Conservation (phyloP, 2,113 vertebrate genomes). For the Cyprinodon brontotheroides region DNA sequence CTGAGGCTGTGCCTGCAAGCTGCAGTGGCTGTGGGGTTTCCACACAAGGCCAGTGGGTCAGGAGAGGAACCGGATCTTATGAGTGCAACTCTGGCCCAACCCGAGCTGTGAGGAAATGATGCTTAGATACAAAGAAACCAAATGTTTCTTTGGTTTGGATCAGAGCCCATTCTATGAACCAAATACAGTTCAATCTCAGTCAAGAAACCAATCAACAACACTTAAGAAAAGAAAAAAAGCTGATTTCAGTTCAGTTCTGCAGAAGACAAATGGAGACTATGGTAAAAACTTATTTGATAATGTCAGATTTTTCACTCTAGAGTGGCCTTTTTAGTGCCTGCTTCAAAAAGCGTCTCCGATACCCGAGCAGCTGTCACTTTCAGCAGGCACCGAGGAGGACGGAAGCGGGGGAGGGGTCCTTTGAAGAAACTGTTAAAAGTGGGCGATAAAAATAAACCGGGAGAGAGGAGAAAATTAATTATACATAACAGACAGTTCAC, state of each 20-base stretch:
- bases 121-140: conserved; percentile 17
- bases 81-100: conserved; percentile 22
- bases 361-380: conserved; percentile 75
- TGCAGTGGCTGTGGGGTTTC: conserved; percentile 35
- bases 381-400: conserved; percentile 63
- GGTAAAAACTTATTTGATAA: conserved; percentile 60
- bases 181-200: conserved; percentile 18
- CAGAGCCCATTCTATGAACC: conserved; percentile 25
- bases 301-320: conserved; percentile 58
- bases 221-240: conserved; percentile 40
- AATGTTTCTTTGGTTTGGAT: conserved; percentile 17
- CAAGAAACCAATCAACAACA: conserved; percentile 55
- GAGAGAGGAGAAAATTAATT: conserved; percentile 79
- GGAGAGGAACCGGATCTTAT: conserved; percentile 46
- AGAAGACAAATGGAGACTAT: conserved; percentile 27
- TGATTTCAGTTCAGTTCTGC: conserved; percentile 37
- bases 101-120: conserved; percentile 11
- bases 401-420: conserved; percentile 66
- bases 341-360: conserved; percentile 73
- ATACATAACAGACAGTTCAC: conserved; percentile 77
- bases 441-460: conserved; percentile 77
- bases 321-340: conserved; percentile 75
- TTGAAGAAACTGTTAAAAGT: conserved; percentile 79
- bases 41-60: conserved; percentile 51
- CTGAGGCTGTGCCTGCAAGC: conserved; percentile 50